Conservation (phyloP, 1,140 invertebrate genomes). For the Brachionus plicatilis region DNA sequence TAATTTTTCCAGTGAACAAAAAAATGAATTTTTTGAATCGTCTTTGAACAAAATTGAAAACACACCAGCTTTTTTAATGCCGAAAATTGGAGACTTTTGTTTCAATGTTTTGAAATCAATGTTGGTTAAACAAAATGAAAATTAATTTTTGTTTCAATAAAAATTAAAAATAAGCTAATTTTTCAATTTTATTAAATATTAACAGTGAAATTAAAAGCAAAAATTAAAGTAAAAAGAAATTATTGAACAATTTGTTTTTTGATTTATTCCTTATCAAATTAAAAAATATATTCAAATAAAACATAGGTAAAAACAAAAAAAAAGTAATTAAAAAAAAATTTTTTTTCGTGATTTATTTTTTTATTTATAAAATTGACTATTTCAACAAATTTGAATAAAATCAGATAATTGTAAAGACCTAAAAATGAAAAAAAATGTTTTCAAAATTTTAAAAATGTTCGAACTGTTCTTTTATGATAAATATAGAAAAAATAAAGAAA, state of each 20-base stretch:
- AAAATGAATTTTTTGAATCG: neutral
- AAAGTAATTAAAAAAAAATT: too few species aligned
- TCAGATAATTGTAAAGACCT: too few species aligned
- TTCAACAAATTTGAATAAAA: too few species aligned
- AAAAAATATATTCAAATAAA: too few species aligned
- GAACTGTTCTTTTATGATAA: too few species aligned
- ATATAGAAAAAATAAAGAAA: too few species aligned
- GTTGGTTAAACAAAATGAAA: conserved; percentile 4
- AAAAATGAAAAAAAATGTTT: too few species aligned
- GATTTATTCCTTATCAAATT: too few species aligned
- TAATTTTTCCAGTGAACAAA: neutral
- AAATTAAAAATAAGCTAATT: neutral
- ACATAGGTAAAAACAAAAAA: neutral
- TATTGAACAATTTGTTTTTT: neutral
- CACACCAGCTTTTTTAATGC: conserved; percentile 37
- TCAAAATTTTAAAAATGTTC: too few species aligned
- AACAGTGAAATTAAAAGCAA: neutral
- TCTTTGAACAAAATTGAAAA: conserved; percentile 16
- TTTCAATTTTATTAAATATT: neutral
- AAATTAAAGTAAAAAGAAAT: neutral
- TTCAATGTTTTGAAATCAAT: neutral
- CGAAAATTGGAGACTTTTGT: neutral
- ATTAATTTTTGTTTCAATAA: neutral
- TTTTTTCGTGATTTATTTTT: too few species aligned
- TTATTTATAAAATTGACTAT: too few species aligned